Conservation (phyloP, 2,797 vertebrate genomes). For the Falco novaeseelandiae region DNA sequence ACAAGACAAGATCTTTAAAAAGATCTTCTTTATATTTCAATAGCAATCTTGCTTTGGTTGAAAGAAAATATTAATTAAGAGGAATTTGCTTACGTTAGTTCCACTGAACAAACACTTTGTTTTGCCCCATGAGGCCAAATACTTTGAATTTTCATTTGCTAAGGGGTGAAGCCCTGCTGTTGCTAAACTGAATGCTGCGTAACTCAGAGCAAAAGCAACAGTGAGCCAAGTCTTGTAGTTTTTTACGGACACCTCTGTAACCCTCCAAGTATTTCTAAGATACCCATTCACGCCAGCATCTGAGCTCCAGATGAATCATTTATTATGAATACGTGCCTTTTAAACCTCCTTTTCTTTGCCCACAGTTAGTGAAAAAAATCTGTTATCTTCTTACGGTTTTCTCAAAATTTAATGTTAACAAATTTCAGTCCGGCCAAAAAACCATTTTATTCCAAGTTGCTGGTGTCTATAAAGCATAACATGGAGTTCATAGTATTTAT, state of each 20-base stretch:
- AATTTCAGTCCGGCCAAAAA: not conserved
- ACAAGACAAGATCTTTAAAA: not conserved
- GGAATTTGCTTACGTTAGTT: constrained; percentile 33
- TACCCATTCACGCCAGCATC: not conserved
- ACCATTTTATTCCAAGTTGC: not conserved
- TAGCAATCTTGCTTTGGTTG: not conserved
- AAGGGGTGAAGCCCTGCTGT: not conserved
- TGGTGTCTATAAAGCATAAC: not conserved
- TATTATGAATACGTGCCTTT: not conserved
- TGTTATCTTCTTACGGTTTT: not conserved
- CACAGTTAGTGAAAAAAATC: not conserved
- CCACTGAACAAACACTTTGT: constrained; percentile 24
- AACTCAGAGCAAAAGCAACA: not conserved
- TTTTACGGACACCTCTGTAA: not conserved
- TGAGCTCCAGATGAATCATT: constrained; percentile 16
- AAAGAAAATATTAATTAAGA: constrained; percentile 41
- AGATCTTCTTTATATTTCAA: not conserved
- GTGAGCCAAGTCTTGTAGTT: not conserved
- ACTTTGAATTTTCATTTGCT: constrained; percentile 30
- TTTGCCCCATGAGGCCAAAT: constrained; percentile 21
- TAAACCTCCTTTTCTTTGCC: constrained; percentile 7
- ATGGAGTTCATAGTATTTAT: not conserved
- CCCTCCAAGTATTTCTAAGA: not conserved
- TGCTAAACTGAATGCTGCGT: not conserved
- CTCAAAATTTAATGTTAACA: not conserved